phyloP scores from a whole-genome alignment of 2,797 vertebrate species.

The Chromis chromis region DNA sequence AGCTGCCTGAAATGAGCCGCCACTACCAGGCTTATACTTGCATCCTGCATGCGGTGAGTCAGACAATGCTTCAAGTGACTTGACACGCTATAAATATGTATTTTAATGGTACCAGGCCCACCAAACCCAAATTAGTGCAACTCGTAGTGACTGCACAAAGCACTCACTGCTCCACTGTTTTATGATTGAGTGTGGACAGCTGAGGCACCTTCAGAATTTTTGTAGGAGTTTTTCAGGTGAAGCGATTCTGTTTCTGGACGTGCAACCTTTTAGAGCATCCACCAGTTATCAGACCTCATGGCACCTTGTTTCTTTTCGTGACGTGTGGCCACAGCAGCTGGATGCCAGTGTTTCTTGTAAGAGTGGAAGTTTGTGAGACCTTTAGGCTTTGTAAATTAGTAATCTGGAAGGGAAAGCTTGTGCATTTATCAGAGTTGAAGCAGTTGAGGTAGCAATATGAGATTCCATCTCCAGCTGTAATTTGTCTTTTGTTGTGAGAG shows the following conservation, averaged over 20 bases:
- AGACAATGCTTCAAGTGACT: too few species aligned
- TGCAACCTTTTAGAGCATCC: not conserved
- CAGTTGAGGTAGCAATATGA: not conserved
- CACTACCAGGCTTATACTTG: too few species aligned
- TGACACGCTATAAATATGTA: not conserved
- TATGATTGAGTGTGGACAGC: not conserved
- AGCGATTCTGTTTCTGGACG: not conserved
- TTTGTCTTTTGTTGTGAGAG: not conserved
- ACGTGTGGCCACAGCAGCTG: not conserved
- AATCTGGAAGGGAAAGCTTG: not conserved
- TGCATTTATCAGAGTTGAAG: not conserved
- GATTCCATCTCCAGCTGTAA: not conserved
- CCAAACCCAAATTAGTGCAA: not conserved
- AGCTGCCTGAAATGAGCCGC: too few species aligned
- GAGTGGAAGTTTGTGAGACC: not conserved
- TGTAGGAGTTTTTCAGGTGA: not conserved
- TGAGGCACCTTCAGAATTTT: not conserved
- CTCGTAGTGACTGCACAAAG: not conserved
- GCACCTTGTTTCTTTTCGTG: not conserved
- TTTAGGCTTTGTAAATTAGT: not conserved
- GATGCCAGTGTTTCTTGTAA: not conserved
- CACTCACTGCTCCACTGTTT: not conserved
- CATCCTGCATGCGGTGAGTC: too few species aligned
- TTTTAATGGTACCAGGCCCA: not conserved
- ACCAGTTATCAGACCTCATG: not conserved